Evolutionary conservation across 1,140 invertebrate genomes (phyloP).

Genomic region (Telenomus remus): DNA sequence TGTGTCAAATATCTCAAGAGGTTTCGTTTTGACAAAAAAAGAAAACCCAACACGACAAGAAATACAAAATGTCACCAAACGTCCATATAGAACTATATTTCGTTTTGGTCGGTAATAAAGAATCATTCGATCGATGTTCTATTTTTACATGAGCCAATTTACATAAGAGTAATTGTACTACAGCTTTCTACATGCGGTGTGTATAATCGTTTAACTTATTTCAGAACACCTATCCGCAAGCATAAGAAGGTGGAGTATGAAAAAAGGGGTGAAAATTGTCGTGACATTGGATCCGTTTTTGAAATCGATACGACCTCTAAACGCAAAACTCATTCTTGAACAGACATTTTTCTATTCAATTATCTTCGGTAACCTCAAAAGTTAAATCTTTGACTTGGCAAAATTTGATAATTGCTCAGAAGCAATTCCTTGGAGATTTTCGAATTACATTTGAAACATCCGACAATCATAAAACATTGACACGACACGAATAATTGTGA

Average conservation of each 20-base stretch:
- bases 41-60: slow-evolving; percentile 8
- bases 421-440: no score
- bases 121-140: slow-evolving; percentile 56
- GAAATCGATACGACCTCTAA: slow-evolving; percentile 17
- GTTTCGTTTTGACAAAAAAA: no score
- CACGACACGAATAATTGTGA: no score
- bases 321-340: slow-evolving; percentile 1
- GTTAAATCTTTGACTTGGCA: no score
- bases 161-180: slow-evolving; percentile 47
- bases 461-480: no score
- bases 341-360: no score
- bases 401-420: no score
- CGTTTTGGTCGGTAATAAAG: slow-evolving; percentile 53
- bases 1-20: no score
- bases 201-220: slow-evolving; percentile 46
- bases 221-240: slow-evolving; percentile 33
- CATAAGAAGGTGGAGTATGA: slow-evolving; percentile 7
- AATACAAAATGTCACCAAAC: background rate
- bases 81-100: slow-evolving; percentile 17
- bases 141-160: slow-evolving; percentile 60
- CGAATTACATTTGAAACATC: no score
- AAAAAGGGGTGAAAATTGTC: slow-evolving; percentile 8
- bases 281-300: slow-evolving; percentile 25
- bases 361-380: no score
- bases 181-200: slow-evolving; percentile 36